Conservation (phyloP, 35 echinoderm and acorn worm genomes). For the Apostichopus parvimensis region DNA sequence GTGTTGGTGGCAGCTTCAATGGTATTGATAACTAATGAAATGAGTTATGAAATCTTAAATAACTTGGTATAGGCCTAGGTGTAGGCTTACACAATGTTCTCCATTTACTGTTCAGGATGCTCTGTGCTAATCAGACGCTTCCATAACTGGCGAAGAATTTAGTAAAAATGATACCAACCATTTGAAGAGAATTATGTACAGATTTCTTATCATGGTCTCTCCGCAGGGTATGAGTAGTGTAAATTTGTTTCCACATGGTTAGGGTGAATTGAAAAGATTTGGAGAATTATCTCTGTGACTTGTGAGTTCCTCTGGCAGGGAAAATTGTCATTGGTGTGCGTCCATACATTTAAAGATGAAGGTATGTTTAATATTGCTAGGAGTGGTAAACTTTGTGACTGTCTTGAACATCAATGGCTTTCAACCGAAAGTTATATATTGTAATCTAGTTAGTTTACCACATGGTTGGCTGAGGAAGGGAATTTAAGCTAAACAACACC, state of each 20-base stretch:
- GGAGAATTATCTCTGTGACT: neutral
- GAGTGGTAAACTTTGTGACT: neutral
- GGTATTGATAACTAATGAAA: too few relatives aligned
- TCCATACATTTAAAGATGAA: neutral
- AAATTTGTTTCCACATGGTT: neutral
- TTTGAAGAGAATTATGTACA: neutral
- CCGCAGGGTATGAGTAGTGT: neutral
- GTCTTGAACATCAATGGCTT: neutral
- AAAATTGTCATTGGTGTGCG: neutral
- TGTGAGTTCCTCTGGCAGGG: too few relatives aligned
- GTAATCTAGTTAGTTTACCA: too few relatives aligned
- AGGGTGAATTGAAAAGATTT: constrained; percentile 36
- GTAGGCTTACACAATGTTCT: too few relatives aligned
- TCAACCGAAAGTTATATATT: too few relatives aligned
- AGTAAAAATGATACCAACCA: too few relatives aligned
- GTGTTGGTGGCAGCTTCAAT: too few relatives aligned
- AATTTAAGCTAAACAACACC: neutral
- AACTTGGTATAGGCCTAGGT: too few relatives aligned
- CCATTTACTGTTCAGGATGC: too few relatives aligned
- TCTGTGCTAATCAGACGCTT: too few relatives aligned
- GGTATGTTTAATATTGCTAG: neutral
- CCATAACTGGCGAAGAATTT: too few relatives aligned
- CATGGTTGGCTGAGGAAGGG: neutral
- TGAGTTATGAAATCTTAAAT: too few relatives aligned
- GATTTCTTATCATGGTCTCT: constrained; percentile 24